Evolutionary conservation across 2,797 vertebrate species (phyloP).

Genomic region (Hypotaenidia philippensis): DNA sequence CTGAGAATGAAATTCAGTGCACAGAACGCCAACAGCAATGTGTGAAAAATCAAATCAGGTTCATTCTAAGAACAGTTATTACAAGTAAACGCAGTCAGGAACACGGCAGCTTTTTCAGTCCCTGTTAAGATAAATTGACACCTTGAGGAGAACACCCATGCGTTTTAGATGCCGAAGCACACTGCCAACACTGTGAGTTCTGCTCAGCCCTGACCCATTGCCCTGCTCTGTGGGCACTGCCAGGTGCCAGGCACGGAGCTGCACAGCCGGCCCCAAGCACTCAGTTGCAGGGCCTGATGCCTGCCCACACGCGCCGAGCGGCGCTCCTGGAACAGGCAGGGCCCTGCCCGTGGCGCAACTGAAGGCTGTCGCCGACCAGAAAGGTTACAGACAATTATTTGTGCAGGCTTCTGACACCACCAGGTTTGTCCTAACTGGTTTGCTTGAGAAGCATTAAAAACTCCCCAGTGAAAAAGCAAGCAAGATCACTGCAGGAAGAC

Average conservation of each 20-base stretch:
- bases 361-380: neutral
- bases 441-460: constrained; percentile 2
- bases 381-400: neutral
- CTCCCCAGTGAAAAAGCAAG: neutral
- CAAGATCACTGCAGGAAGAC: neutral
- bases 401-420: neutral
- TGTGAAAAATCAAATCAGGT: neutral
- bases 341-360: neutral
- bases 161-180: constrained; percentile 21
- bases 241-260: neutral
- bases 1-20: neutral
- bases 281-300: no score
- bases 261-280: no score
- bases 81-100: neutral
- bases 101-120: constrained; percentile 24
- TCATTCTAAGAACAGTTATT: neutral
- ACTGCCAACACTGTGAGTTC: neutral
- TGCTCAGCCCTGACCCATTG: neutral
- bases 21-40: neutral
- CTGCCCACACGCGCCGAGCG: no score
- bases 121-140: neutral
- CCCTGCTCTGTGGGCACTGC: neutral
- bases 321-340: neutral
- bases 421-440: neutral
- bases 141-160: neutral